These are phyloP conservation scores for Hydractinia symbiolongicarpus DNA, from an alignment of 30 jellyfish, hydroid and myxozoan species.

Conservation along the genomic window DNA sequence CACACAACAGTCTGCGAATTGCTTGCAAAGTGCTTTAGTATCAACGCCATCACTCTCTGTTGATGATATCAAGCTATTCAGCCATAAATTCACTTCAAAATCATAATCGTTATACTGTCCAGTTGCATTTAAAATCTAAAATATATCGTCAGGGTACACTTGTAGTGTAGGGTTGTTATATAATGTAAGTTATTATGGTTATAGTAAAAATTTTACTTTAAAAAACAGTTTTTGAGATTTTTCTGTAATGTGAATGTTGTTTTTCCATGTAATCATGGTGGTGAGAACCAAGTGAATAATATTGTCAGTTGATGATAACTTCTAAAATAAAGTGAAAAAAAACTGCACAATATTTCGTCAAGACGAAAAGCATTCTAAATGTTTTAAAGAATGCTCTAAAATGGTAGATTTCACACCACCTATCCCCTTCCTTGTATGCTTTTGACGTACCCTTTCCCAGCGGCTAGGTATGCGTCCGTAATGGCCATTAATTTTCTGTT, in stretches of 20 bases:
- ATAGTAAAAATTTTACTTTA: background rate
- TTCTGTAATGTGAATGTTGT: background rate
- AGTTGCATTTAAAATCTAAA: constrained; percentile 14
- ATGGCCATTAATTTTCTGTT: too few species aligned
- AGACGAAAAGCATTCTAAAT: too few species aligned
- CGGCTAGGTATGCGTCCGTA: too few species aligned
- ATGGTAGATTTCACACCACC: too few species aligned
- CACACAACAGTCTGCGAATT: constrained; percentile 10
- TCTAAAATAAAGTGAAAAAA: background rate
- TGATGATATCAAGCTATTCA: background rate
- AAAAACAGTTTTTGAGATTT: constrained; percentile 5
- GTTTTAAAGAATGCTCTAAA: too few species aligned
- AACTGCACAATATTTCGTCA: too few species aligned
- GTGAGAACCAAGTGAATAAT: background rate
- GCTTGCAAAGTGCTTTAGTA: background rate
- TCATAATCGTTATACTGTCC: background rate
- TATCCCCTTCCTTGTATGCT: too few species aligned
- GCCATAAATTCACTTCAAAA: constrained; percentile 8
- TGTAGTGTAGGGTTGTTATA: background rate
- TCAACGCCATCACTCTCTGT: background rate
- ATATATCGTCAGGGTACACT: background rate
- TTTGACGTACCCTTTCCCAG: too few species aligned
- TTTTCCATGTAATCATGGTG: background rate
- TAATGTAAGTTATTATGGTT: too few species aligned
- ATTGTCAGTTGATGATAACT: constrained; percentile 6